phyloP scores from a whole-genome alignment of 2,888 invertebrate species.

The Erebia palarica region DNA sequence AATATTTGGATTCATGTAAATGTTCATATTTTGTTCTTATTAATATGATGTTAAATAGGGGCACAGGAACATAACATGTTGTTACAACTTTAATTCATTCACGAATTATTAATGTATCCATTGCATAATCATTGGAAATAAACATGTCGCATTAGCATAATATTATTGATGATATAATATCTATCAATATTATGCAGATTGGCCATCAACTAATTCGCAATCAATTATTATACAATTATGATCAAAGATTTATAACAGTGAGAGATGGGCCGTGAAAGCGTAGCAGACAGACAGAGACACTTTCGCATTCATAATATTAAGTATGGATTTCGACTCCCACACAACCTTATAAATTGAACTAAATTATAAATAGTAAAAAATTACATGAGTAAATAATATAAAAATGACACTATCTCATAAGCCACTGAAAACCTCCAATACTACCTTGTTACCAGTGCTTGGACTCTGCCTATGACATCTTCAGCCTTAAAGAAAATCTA shows the following conservation, averaged over 20 bases:
- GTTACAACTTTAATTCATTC: slow-evolving; percentile 1
- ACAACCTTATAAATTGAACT: no score
- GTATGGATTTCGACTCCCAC: no score
- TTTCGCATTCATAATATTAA: no score
- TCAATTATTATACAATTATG: neutral
- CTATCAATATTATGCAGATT: slow-evolving; percentile 8
- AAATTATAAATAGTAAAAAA: no score
- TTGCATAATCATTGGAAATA: slow-evolving; percentile 13
- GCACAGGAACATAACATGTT: neutral
- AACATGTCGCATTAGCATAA: slow-evolving; percentile 11
- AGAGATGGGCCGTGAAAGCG: no score
- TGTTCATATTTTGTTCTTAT: no score
- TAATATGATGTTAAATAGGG: neutral
- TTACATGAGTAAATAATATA: neutral
- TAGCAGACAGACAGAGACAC: no score
- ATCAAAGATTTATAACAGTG: no score
- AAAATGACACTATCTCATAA: slow-evolving; percentile 3
- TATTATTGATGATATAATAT: neutral
- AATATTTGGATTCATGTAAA: no score
- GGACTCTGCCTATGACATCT: slow-evolving; percentile 37
- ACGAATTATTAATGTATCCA: slow-evolving; percentile 8
- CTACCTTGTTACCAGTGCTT: slow-evolving; percentile 33
- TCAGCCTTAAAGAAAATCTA: slow-evolving; percentile 27
- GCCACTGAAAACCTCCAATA: slow-evolving; percentile 32
- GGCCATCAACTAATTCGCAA: slow-evolving; percentile 8